Evolutionary conservation across 2,888 invertebrate species (phyloP).

Genomic region (Halictus ligatus): DNA sequence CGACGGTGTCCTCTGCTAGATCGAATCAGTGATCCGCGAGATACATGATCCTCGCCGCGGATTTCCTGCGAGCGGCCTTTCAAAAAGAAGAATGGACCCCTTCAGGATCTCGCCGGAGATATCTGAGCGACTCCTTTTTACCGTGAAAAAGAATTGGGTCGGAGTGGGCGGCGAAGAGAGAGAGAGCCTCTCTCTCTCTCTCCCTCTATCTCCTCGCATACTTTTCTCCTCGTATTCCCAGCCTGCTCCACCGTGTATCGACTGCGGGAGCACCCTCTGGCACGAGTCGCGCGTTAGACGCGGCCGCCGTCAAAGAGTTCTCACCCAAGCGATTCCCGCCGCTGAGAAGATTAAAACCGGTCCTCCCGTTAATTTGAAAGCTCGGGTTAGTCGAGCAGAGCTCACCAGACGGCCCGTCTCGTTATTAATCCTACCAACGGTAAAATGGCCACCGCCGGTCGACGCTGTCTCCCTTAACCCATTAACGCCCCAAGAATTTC

Average conservation of each 20-base stretch:
- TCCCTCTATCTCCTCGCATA: not conserved
- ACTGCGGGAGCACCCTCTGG: not conserved
- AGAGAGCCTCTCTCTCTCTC: not conserved
- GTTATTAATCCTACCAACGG: conserved; percentile 7
- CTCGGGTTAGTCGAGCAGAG: not conserved
- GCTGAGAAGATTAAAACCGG: conserved; percentile 23
- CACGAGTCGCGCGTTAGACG: conserved; percentile 21
- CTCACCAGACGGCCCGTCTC: not conserved
- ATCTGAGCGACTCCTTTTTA: conserved; percentile 41
- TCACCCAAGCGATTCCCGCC: conserved; percentile 11
- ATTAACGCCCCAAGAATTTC: too few relatives aligned
- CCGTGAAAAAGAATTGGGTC: conserved; percentile 60
- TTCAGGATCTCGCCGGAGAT: conserved; percentile 45
- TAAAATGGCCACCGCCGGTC: not conserved
- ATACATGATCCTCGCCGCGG: conserved; percentile 21
- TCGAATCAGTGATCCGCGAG: not conserved
- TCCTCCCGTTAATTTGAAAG: not conserved
- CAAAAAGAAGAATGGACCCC: conserved; percentile 44
- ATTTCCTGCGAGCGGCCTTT: conserved; percentile 34
- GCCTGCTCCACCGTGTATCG: conserved; percentile 15
- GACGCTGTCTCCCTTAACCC: not conserved
- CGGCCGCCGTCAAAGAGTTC: conserved; percentile 17
- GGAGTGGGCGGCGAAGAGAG: conserved; percentile 23
- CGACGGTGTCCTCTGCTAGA: not conserved
- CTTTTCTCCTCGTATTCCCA: conserved; percentile 18